These are phyloP conservation scores for Talpa occidentalis DNA, from an alignment of 2,113 vertebrate genomes.

Conservation along the genomic window DNA sequence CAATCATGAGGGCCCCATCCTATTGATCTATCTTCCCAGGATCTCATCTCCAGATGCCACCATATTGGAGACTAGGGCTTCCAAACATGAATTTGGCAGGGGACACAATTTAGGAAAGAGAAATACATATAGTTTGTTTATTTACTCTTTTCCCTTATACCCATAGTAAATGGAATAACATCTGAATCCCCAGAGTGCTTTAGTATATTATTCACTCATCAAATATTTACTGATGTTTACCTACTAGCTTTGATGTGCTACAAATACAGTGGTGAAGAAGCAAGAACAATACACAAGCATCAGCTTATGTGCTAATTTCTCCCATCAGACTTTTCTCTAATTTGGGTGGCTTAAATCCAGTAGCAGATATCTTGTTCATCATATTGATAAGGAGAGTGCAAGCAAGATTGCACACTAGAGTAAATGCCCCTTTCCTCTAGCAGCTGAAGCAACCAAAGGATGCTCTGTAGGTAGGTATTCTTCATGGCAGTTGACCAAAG, in stretches of 20 bases:
- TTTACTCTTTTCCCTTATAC: background rate
- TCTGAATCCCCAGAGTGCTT: slow-evolving; percentile 8
- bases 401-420: background rate
- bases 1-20: too few species aligned
- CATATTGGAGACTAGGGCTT: background rate
- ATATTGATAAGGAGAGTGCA: background rate
- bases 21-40: background rate
- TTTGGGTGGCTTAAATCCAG: background rate
- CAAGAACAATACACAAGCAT: background rate
- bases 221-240: slow-evolving; percentile 36
- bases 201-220: slow-evolving; percentile 22
- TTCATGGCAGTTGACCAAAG: background rate
- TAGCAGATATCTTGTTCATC: background rate
- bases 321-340: background rate
- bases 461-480: background rate
- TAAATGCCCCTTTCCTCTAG: background rate
- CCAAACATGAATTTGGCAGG: background rate
- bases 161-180: slow-evolving; percentile 41
- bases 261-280: background rate
- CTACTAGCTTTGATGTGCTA: background rate
- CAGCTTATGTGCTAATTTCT: background rate
- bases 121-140: background rate
- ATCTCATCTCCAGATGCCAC: background rate
- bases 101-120: background rate
- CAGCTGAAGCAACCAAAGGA: background rate